phyloP scores from a whole-genome alignment of 2,888 invertebrate species.

The Adelognathus sp. region DNA sequence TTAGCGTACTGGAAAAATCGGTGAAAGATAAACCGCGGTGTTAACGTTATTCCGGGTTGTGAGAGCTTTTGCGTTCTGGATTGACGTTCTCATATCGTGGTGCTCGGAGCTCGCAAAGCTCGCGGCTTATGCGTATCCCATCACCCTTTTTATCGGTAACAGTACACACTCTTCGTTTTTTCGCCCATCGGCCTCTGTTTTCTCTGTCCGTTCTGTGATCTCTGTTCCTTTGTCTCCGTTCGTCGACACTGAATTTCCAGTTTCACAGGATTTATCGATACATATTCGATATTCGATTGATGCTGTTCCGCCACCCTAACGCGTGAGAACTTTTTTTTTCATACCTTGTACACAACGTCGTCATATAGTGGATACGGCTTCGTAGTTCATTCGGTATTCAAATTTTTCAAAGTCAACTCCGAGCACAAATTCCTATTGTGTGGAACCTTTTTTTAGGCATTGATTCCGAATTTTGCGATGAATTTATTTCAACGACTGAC shows the following conservation, averaged over 20 bases:
- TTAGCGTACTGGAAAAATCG: not conserved
- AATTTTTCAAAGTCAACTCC: not conserved
- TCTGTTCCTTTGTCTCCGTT: not conserved
- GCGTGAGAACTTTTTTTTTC: not conserved
- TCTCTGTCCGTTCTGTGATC: not conserved
- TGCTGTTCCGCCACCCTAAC: not conserved
- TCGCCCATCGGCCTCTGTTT: not conserved
- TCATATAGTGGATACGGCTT: not conserved
- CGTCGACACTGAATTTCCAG: not conserved
- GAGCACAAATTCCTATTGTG: not conserved
- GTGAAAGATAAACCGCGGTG: not conserved
- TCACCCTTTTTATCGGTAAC: not conserved
- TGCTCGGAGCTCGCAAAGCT: not conserved
- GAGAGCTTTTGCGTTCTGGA: not conserved
- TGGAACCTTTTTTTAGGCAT: too few relatives aligned
- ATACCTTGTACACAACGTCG: not conserved
- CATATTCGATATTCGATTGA: not conserved
- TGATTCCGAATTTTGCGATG: too few relatives aligned
- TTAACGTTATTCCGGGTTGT: not conserved
- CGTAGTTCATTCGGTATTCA: not conserved
- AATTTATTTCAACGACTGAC: too few relatives aligned
- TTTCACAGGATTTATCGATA: not conserved
- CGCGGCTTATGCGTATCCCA: not conserved
- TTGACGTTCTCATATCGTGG: not conserved
- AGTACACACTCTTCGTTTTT: not conserved